phyloP scores from a whole-genome alignment of 2,888 invertebrate species.

The Drosophila paramelanica region DNA sequence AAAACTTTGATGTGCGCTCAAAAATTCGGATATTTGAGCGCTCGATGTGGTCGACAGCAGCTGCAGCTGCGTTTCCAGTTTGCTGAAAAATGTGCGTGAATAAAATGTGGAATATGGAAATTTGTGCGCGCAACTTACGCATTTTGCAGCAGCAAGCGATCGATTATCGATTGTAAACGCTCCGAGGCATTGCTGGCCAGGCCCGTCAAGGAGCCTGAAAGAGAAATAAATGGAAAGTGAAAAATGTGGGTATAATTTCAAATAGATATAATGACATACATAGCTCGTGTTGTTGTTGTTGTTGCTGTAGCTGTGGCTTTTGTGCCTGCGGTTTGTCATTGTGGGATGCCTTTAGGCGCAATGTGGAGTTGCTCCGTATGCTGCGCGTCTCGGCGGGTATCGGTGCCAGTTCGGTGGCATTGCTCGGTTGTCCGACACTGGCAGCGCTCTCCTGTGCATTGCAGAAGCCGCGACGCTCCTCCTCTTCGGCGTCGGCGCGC shows the following conservation, averaged over 20 bases:
- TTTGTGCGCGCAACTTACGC: slow-evolving; percentile 60
- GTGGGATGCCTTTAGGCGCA: slow-evolving; percentile 24
- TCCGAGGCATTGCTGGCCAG: slow-evolving; percentile 77
- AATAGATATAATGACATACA: slow-evolving; percentile 30
- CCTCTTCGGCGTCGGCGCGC: slow-evolving; percentile 56
- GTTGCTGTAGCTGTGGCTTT: slow-evolving; percentile 22
- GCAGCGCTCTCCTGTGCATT: slow-evolving; percentile 68
- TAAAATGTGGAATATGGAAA: accelerated
- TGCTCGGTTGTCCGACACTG: slow-evolving; percentile 31
- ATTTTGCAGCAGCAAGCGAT: slow-evolving; percentile 79
- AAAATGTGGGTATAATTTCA: too few relatives aligned
- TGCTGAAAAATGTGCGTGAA: slow-evolving; percentile 53
- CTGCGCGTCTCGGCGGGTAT: slow-evolving; percentile 67
- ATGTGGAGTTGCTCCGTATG: slow-evolving; percentile 47
- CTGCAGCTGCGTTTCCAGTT: slow-evolving; percentile 79
- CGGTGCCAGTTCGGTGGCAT: slow-evolving; percentile 49
- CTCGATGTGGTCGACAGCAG: slow-evolving; percentile 71
- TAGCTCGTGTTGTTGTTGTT: slow-evolving; percentile 56
- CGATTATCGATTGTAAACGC: slow-evolving; percentile 82
- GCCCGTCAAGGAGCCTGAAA: slow-evolving; percentile 71
- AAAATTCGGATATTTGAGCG: slow-evolving; percentile 78
- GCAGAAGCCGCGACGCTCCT: slow-evolving; percentile 80
- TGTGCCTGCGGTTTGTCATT: slow-evolving; percentile 19
- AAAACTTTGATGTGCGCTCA: slow-evolving; percentile 81
- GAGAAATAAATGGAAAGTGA: background rate